Evolutionary conservation across 2,888 invertebrate species (phyloP), one percentile per base, ranked within the genome.

Genomic region (Netelia fuscicornis): DNA sequence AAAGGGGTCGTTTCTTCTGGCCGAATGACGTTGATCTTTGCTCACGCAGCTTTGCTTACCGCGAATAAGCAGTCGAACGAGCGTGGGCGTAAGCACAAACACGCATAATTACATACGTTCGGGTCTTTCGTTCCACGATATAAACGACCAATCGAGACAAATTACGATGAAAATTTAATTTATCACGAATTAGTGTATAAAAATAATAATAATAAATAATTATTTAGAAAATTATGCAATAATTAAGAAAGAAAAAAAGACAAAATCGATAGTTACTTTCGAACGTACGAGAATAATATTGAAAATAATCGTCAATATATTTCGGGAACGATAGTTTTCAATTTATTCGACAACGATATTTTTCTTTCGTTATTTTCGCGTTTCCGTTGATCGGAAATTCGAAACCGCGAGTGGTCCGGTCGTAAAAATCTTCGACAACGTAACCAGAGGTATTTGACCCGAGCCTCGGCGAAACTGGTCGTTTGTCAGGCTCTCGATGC

Each of bases 11-110:
- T 83, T 76, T 74, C 74, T 75, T 75, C 54, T 17, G 37, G 25
- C 13, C 52, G 75, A 23, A 76, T 44, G 68, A 44, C 81, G 84
- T 67, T 72, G 72, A 84, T 81, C 81, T 84, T 76, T 81, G 72
- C 60, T 48, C 62, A 80, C 25, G 58, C 48, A 64, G 80, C 64
- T 81, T 77, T 74, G 58, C 65, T 48, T 30, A 20, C 70, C 54
- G 42, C 70, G 76, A 64, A 56, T 81, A 64, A 83, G 54, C 60
- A 62, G 48, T 23, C 72, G 65, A 67, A 25, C 8, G n/a, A 13
- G 56, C 62, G 37, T 70, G 71, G 65, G 71, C 67, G 75, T 80
- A 58, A 80, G 71, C 80, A 37, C 37, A 37, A 37, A 37, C 37
- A 37, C 37, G 58, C 54, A 75, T 54, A 72, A 58, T 60, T 65